phyloP scores from a whole-genome alignment of 2,113 vertebrate species.

The Gobio gobio region DNA sequence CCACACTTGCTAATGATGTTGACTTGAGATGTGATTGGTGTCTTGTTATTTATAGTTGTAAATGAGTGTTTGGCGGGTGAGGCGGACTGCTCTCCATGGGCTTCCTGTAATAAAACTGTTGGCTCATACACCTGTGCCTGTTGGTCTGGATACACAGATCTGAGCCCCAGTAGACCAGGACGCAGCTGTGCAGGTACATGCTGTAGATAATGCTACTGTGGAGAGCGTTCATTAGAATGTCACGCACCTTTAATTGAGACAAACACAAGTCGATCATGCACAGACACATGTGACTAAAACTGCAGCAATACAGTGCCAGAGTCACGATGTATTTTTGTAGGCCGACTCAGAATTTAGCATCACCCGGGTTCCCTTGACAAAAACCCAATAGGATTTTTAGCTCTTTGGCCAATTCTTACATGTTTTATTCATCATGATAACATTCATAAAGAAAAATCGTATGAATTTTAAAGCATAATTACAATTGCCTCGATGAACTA shows the following conservation, averaged over 20 bases:
- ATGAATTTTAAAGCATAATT: no score
- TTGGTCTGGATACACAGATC: slow-evolving; percentile 62
- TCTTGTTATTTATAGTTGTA: slow-evolving; percentile 70
- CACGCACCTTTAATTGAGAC: not conserved
- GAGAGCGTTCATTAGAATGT: not conserved
- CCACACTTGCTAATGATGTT: slow-evolving; percentile 41
- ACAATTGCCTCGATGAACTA: no score
- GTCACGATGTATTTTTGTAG: no score
- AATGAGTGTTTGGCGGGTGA: slow-evolving; percentile 77
- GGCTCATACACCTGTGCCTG: slow-evolving; percentile 82
- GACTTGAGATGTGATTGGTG: slow-evolving; percentile 1
- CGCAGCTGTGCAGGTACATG: slow-evolving; percentile 79
- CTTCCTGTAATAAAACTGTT: slow-evolving; percentile 76
- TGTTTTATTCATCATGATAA: no score
- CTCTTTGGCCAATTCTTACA: no score
- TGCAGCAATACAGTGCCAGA: no score
- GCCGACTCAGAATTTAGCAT: no score
- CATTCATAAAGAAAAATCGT: no score
- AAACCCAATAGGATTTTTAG: no score
- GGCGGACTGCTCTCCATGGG: slow-evolving; percentile 77
- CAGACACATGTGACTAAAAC: not conserved
- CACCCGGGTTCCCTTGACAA: no score
- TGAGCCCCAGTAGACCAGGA: slow-evolving; percentile 70
- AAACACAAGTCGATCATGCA: not conserved
- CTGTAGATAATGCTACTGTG: not conserved